A percentile compares a stretch with the other conserved stretches of the same genome.
Conservation (phyloP, 1,140 invertebrate species). For the Cyclina sinensis region DNA sequence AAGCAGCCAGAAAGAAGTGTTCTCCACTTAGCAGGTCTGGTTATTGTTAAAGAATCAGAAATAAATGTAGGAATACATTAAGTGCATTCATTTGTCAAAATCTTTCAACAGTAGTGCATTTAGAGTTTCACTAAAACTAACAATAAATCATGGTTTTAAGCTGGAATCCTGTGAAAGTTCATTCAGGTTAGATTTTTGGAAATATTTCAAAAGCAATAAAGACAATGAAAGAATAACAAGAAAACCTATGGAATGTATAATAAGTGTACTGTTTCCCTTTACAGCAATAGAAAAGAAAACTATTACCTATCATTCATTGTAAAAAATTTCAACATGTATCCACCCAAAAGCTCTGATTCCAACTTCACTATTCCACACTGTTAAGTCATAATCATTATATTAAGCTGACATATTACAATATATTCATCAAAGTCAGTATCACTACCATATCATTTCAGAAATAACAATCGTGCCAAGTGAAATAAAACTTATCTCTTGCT, state of each 20-base stretch:
- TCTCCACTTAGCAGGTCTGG: constrained; percentile 1
- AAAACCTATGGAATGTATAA: too few relatives aligned
- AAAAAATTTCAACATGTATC: too few relatives aligned
- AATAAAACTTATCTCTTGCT: constrained; percentile 35
- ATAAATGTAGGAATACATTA: constrained; percentile 26
- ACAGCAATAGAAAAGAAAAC: too few relatives aligned
- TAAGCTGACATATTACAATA: constrained; percentile 18
- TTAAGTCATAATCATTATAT: constrained; percentile 18
- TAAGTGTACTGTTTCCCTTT: too few relatives aligned
- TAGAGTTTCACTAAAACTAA: not conserved
- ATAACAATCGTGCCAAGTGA: constrained; percentile 55
- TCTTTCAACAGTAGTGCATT: constrained; percentile 8
- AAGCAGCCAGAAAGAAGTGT: constrained; percentile 35
- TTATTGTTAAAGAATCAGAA: constrained; percentile 12
- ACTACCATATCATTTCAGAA: constrained; percentile 29
- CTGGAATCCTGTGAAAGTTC: not conserved
- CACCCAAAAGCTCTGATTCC: not conserved
- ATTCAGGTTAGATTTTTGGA: too few relatives aligned
- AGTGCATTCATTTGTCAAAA: constrained; percentile 43
- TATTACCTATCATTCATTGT: too few relatives aligned
- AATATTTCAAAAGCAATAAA: too few relatives aligned
- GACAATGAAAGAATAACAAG: too few relatives aligned
- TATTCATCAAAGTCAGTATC: not conserved
- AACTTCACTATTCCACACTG: not conserved
- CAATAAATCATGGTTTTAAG: not conserved